phyloP scores from a whole-genome alignment of 2,113 vertebrate genomes.

The Hylia prasina region DNA sequence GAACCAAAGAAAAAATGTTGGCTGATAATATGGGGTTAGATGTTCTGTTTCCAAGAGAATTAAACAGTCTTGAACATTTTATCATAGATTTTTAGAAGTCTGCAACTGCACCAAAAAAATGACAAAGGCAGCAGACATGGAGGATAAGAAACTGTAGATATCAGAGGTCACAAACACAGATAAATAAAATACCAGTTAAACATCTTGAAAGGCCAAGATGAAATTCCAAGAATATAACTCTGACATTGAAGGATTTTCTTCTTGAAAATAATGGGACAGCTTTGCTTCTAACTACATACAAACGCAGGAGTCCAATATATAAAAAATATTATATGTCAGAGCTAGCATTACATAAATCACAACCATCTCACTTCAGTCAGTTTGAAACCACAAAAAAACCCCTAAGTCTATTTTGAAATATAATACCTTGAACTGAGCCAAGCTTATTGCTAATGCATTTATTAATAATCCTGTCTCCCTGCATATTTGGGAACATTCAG shows the following conservation, averaged over 20 bases:
- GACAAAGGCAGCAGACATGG: neutral
- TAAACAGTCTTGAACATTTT: neutral
- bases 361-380: neutral
- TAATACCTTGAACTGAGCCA: neutral
- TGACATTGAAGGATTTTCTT: neutral
- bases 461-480: constrained; percentile 5
- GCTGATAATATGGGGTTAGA: neutral
- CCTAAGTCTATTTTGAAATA: constrained; percentile 2
- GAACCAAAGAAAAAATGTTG: neutral
- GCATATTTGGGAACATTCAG: neutral
- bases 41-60: neutral
- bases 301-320: neutral
- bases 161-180: neutral
- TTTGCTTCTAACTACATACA: neutral
- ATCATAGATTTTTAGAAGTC: neutral
- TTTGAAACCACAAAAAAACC: neutral
- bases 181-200: constrained; percentile 7
- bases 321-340: neutral
- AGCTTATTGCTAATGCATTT: neutral
- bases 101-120: neutral
- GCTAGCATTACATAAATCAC: neutral
- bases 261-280: neutral
- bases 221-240: neutral
- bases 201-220: neutral
- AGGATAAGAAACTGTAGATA: neutral